A percentile compares a stretch with the other conserved stretches of the same genome.
phyloP scores from a whole-genome alignment of 2,113 vertebrate genomes.

The Myxocyprinus asiaticus region DNA sequence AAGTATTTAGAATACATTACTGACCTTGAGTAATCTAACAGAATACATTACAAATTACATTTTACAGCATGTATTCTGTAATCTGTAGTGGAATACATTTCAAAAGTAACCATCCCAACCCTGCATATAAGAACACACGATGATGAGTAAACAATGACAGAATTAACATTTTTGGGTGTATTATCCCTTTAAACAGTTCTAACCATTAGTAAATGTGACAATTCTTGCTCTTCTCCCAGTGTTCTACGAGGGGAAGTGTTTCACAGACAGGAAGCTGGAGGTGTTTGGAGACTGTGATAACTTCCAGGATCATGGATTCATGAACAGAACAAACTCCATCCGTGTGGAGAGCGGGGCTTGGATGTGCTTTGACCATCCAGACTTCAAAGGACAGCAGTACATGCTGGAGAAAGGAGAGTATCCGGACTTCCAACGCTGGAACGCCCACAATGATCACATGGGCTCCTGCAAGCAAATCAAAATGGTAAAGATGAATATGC shows the following conservation, averaged over 20 bases:
- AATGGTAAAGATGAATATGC: conserved; percentile 76
- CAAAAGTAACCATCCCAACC: no score
- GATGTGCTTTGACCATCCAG: conserved; percentile 86
- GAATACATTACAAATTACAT: no score
- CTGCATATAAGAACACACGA: no score
- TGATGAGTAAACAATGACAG: no score
- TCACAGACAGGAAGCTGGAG: conserved; percentile 87
- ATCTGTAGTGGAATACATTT: no score
- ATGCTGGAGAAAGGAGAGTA: conserved; percentile 88
- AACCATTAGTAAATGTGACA: no score
- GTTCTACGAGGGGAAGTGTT: conserved; percentile 87
- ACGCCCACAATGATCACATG: conserved; percentile 87
- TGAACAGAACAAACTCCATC: conserved; percentile 89
- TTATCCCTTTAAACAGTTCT: no score
- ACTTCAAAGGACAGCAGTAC: conserved; percentile 89
- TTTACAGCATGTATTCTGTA: no score
- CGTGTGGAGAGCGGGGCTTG: conserved; percentile 86
- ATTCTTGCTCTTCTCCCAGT: conserved; percentile 59
- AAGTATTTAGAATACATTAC: no score
- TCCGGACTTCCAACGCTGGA: conserved; percentile 87
- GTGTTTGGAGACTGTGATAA: conserved; percentile 85
- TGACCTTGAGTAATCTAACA: no score
- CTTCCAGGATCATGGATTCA: conserved; percentile 90
- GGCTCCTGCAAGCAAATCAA: conserved; percentile 87
- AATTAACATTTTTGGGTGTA: no score